These are phyloP conservation scores for Drosophila lacertosa DNA, from an alignment of 1,140 invertebrate genomes.

Conservation along the genomic window DNA sequence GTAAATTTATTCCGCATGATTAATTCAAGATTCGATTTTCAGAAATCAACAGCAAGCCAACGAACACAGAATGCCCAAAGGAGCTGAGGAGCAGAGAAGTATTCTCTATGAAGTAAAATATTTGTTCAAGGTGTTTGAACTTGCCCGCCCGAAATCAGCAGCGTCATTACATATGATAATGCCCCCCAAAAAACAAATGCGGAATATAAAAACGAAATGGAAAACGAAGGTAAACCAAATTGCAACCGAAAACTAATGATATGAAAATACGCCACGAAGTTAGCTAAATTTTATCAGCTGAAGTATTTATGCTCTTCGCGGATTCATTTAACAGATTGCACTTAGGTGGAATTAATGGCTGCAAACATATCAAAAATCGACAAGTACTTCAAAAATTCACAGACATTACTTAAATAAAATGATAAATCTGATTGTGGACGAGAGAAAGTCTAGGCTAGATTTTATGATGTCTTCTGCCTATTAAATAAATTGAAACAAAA, in stretches of 20 bases:
- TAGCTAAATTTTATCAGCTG: not conserved
- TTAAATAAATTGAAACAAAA: not conserved
- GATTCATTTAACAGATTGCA: slow-evolving; percentile 3
- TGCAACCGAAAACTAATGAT: slow-evolving; percentile 43
- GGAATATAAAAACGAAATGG: not conserved
- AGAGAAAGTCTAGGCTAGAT: too few relatives aligned
- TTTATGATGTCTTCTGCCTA: too few relatives aligned
- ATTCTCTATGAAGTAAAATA: slow-evolving; percentile 42
- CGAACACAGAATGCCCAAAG: too few relatives aligned
- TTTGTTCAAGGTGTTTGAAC: slow-evolving; percentile 59
- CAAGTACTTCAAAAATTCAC: too few relatives aligned
- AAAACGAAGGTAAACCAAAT: slow-evolving; percentile 7
- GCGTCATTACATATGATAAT: slow-evolving; percentile 67
- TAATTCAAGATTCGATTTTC: slow-evolving; percentile 65
- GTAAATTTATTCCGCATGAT: slow-evolving; percentile 68
- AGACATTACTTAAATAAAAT: too few relatives aligned
- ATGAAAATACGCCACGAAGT: slow-evolving; percentile 34
- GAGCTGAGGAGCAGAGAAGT: not conserved
- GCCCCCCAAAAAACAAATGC: not conserved
- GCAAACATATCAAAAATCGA: too few relatives aligned
- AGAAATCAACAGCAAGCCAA: slow-evolving; percentile 9
- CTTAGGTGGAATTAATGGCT: not conserved
- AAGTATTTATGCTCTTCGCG: not conserved
- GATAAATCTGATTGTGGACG: too few relatives aligned
- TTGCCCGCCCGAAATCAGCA: slow-evolving; percentile 39